Base-by-base conservation (phyloP, 2,797 vertebrate species). In the Caiman crocodilus region DNA sequence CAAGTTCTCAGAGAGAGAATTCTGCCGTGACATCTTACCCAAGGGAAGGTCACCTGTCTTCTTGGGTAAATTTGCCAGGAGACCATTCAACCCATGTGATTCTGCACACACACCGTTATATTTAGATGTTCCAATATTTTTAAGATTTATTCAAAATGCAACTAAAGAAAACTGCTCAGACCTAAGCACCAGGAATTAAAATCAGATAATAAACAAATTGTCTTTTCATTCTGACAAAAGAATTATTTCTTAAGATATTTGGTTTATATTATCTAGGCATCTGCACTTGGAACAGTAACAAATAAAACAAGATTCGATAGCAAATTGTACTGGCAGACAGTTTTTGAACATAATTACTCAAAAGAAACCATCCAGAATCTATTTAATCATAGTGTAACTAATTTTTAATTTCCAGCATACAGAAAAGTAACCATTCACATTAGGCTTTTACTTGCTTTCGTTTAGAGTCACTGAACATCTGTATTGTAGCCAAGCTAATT, bases 321-420 rank as follows among this genome's bases (percentile, higher is more conserved):
- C 90, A 97, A 97, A 97, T 97, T 97, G 97, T 94, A 87, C 87
- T 92, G 93, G 96, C 96, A 97, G 96, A 95, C 96, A 94, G 90
- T 90, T 97, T 97, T 97, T 97, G 94, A 96, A 96, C 93, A 87
- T 97, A 97, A 98, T 97, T 97, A 96, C 93, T 97, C 95, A 96
- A 96, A 97, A 96, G 96, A 93, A 97, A 91, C 95, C 95, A 95
- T 92, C 92, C 88, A 16, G 96, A 98, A 97, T 97, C 97, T 97
- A 97, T 95, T 96, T 97, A 97, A 97, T 97, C 96, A 96, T 76
- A 96, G 96, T 93, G 90, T 94, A 96, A 96, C 94, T 92, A 94
- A 92, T 97, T 97, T 97, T 96, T 95, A 96, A 96, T 96, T 96
- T 97, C 90, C 94, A 97, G 35, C 94, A 91, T 90, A 96, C 95